phyloP scores from a whole-genome alignment of 2,888 invertebrate species.

The Eueremaeus valkanovi region DNA sequence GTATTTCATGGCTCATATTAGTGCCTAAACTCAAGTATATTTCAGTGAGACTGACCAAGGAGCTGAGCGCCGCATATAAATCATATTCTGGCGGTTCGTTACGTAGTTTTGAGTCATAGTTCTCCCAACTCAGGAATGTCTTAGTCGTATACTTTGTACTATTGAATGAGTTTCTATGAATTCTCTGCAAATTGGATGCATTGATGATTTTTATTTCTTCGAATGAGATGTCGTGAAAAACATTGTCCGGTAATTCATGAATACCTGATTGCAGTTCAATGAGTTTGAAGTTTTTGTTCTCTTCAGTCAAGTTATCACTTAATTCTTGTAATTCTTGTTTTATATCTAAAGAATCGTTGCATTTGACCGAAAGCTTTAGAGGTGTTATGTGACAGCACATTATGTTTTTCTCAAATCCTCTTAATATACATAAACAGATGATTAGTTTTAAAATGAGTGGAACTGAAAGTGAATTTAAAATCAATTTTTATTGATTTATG shows the following conservation, averaged over 20 bases:
- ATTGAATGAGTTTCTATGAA: not conserved
- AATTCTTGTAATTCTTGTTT: no score
- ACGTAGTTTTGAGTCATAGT: not conserved
- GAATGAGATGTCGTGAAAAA: conserved; percentile 12
- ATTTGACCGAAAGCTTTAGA: no score
- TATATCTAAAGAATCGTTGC: no score
- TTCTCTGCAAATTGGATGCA: not conserved
- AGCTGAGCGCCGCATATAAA: not conserved
- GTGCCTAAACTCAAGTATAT: not conserved
- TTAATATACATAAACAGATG: no score
- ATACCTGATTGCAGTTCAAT: not conserved
- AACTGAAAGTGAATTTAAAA: no score
- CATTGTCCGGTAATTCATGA: not conserved
- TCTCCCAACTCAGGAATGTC: not conserved
- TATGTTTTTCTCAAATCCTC: no score
- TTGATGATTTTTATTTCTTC: not conserved
- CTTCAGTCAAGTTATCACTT: no score
- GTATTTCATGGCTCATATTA: not conserved
- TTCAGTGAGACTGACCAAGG: not conserved
- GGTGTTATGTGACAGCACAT: no score
- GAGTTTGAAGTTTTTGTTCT: no score
- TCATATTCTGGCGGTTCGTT: conserved; percentile 16
- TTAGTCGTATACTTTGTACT: not conserved
- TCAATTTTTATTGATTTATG: no score
- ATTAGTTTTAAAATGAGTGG: no score